phyloP scores from a whole-genome alignment of 2,797 vertebrate genomes.

The Zenarchopterus dispar region DNA sequence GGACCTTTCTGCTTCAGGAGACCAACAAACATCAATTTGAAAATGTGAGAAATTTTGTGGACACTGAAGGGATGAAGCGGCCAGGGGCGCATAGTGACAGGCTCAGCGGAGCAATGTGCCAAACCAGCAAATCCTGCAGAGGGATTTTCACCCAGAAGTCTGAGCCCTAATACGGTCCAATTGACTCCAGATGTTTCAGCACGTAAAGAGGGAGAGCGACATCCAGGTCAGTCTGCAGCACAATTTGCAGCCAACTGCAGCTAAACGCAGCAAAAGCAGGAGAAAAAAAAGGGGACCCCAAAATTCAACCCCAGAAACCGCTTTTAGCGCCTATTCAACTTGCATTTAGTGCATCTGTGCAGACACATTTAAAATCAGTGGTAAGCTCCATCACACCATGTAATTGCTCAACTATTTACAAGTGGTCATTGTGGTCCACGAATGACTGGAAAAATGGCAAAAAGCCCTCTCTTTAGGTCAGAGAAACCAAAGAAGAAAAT shows the following conservation, averaged over 20 bases:
- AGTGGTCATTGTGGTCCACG: constrained; percentile 15
- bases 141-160: constrained; percentile 69
- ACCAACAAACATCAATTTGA: neutral
- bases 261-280: neutral
- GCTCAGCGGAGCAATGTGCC: constrained; percentile 64
- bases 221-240: constrained; percentile 6
- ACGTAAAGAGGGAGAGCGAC: constrained; percentile 13
- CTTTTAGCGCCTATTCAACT: neutral
- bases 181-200: constrained; percentile 78
- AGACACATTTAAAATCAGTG: neutral
- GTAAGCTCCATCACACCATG: neutral
- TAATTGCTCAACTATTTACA: constrained; percentile 29
- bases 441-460: constrained; percentile 1
- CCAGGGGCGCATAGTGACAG: constrained; percentile 54
- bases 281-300: neutral
- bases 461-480: neutral
- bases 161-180: constrained; percentile 70
- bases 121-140: constrained; percentile 70
- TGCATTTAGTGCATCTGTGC: neutral
- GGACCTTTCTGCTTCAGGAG: constrained; percentile 7
- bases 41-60: constrained; percentile 1
- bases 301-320: neutral
- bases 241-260: constrained; percentile 14
- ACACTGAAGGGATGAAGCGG: constrained; percentile 51
- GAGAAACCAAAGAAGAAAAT: neutral